These are phyloP conservation scores for Cisticola juncidis DNA, from an alignment of 2,113 vertebrate genomes.

Conservation along the genomic window DNA sequence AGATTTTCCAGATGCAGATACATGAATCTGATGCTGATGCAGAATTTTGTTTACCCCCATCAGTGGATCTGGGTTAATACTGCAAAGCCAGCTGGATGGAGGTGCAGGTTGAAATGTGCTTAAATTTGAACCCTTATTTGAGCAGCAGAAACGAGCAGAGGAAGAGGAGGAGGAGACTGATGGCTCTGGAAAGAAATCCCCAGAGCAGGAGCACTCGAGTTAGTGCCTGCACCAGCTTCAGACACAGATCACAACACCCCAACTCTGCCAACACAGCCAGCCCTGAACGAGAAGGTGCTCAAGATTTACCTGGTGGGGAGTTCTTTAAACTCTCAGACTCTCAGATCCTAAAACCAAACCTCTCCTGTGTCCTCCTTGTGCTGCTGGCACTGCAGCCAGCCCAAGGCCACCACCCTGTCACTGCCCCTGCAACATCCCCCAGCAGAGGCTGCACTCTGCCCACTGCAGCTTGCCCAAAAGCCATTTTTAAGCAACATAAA, in stretches of 20 bases:
- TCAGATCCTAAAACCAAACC: neutral
- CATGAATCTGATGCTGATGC: fast-evolving
- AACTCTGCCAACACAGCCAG: no score
- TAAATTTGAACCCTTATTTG: neutral
- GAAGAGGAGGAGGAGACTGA: neutral
- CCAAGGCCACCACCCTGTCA: fast-evolving
- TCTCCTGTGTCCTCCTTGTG: fast-evolving
- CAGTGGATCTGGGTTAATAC: neutral
- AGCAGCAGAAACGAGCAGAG: neutral
- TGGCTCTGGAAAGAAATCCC: neutral
- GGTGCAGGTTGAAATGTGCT: fast-evolving
- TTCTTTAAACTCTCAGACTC: neutral
- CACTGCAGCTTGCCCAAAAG: neutral
- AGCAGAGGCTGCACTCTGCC: neutral
- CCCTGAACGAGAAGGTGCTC: neutral
- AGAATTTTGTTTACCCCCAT: neutral
- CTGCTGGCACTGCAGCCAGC: fast-evolving
- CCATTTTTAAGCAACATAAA: neutral
- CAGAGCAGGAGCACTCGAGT: neutral
- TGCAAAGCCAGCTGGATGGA: neutral
- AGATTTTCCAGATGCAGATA: neutral
- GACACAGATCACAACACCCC: neutral
- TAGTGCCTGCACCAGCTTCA: neutral
- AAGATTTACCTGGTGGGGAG: neutral
- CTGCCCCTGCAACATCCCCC: neutral